These are phyloP conservation scores for Centrocercus urophasianus DNA, from an alignment of 2,113 vertebrate species.

Conservation along the genomic window DNA sequence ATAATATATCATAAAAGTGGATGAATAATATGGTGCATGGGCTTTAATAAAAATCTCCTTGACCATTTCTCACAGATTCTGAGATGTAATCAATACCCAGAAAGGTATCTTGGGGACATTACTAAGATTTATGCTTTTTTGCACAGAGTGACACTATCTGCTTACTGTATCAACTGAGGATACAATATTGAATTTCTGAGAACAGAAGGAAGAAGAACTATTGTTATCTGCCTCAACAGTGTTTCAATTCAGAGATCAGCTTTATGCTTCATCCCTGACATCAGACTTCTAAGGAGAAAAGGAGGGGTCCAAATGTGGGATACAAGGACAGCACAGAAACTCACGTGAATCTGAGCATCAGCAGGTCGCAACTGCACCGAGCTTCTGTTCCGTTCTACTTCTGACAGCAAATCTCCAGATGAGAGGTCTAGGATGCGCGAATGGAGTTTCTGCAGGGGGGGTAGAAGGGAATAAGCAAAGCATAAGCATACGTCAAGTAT, in stretches of 20 bases:
- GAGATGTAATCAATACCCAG: conserved; percentile 88
- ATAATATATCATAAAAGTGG: conserved; percentile 90
- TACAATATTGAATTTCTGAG: conserved; percentile 79
- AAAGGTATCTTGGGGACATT: conserved; percentile 85
- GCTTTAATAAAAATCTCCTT: conserved; percentile 85
- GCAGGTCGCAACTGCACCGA: conserved; percentile 73
- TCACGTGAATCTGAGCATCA: conserved; percentile 81
- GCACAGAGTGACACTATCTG: conserved; percentile 81
- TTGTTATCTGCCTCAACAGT: conserved; percentile 79
- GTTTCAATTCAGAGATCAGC: conserved; percentile 70
- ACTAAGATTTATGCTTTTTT: conserved; percentile 84
- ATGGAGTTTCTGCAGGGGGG: conserved; percentile 84
- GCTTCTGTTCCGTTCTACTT: conserved; percentile 80
- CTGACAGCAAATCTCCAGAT: conserved; percentile 84
- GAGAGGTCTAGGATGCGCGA: conserved; percentile 87
- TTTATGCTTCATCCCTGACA: conserved; percentile 61
- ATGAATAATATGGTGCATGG: conserved; percentile 83
- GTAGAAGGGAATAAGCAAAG: conserved; percentile 55
- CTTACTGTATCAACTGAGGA: conserved; percentile 77
- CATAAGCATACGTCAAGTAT: conserved; percentile 36
- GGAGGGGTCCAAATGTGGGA: conserved; percentile 23
- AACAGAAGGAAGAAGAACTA: conserved; percentile 70
- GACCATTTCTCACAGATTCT: conserved; percentile 84
- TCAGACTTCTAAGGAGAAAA: conserved; percentile 45
- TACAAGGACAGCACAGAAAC: conserved; percentile 59